Conservation (phyloP, 2,797 vertebrate species). For the Tarsius wallacei region DNA sequence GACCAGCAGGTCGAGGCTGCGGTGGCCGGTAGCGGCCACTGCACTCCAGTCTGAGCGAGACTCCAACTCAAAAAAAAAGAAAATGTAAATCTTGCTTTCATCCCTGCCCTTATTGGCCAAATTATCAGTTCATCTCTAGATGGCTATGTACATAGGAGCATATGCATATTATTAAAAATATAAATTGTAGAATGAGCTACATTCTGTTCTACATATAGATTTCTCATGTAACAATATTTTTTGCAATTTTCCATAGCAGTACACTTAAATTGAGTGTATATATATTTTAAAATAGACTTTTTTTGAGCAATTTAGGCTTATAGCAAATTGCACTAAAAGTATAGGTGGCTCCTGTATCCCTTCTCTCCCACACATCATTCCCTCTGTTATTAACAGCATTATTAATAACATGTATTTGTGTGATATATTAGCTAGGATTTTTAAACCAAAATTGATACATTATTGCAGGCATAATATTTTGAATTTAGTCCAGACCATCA, state of each 20-base stretch:
- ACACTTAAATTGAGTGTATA: background rate
- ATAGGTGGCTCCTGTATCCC: no score
- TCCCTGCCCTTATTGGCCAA: accelerated
- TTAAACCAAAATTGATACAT: accelerated
- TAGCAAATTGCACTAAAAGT: background rate
- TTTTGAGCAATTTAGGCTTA: background rate
- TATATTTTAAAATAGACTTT: background rate
- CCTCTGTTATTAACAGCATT: background rate
- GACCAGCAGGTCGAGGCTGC: no score
- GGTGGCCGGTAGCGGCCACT: no score
- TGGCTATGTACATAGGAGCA: background rate
- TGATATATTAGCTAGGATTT: no score
- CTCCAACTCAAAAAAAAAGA: no score
- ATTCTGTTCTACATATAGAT: no score
- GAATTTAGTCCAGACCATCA: background rate
- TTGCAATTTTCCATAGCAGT: background rate
- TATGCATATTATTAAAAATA: background rate
- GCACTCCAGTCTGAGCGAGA: no score
- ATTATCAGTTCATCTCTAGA: background rate
- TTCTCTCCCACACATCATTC: no score
- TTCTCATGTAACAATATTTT: background rate
- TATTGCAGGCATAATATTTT: background rate
- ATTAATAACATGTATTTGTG: accelerated
- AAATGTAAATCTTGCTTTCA: background rate
- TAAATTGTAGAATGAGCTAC: background rate